Evolutionary conservation across 2,888 invertebrate species (phyloP), one percentile per base, ranked within the genome.

Genomic region (Troides oblongomaculatus): DNA sequence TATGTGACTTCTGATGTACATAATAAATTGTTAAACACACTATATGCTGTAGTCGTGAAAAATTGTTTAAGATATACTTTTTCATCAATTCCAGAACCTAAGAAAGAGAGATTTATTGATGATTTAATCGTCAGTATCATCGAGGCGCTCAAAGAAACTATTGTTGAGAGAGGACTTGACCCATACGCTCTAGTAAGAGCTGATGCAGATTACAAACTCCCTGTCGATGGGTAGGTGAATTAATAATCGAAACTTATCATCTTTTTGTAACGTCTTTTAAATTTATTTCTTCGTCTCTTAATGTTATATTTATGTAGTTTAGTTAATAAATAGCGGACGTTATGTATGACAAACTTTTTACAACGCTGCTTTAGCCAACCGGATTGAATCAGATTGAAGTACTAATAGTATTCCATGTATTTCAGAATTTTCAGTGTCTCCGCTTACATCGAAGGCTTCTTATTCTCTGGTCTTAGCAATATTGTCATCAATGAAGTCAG

Each of bases 381-480:
- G 10, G 7, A 39, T 36, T 36, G 36, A 7, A 36, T 36, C 36
- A 0, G 36, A 36, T 10, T 1, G 7, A 39, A 39, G 39, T 39
- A 39, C 39, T 39, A 39, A 39, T 39, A 39, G 8, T 7, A 25
- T 53, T 53, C 53, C 14, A 6, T 53, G 53, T 53, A 6, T 6
- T 53, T 53, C 56, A 68, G 68, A 21, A n/a, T 68, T 63, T 60
- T 68, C 60, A 39, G 10, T 21, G 68, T 43, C 43, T 46, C 23
- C n/a, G 68, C 53, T 53, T 64, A 23, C 30, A 25, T 64, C 39
- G 36, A 60, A 4, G 59, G 63, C 39, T 64, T 64, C 7, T 21
- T 14, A 14, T 12, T 64, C n/a, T 21, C 64, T 18, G 68, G 68
- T 6, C 60, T 64, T 21, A 64, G 68, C 62, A 53, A 64, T 53